Base-by-base conservation (phyloP, 2,113 vertebrate genomes). In the Daubentonia madagascariensis region DNA sequence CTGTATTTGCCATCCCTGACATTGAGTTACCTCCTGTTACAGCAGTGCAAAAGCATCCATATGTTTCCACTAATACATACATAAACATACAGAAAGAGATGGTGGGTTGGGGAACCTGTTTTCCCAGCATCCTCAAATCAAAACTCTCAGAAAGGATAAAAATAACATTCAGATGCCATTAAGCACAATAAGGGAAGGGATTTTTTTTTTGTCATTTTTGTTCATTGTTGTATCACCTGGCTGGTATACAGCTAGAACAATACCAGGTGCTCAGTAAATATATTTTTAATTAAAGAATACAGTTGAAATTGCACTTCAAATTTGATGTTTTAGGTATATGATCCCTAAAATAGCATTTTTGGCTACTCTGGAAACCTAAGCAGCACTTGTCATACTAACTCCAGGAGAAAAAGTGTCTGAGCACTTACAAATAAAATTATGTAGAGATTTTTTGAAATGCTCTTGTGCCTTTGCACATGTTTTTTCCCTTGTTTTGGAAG, bases 101-200 rank as follows among this genome's bases (percentile, higher is more conserved):
- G 63, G 30, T 43, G 63, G 8, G 8, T 73, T 57, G 40, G 23
- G 5, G 18, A 9, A 73, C 50, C 20, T 80, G 40, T 10, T 78
- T 95, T 89, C 14, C 50, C 22, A 93, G 22, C 17, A 89, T 57
- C 43, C 50, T 96, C 59, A 93, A 70, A 72, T 40, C 28, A 83
- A 95, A 89, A 57, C 22, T 91, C 50, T 94, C 81, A 91, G 32
- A 61, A 96, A 81, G 30, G 52, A 88, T 50, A 76, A 40, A 65
- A 80, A 65, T 43, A 91, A 23, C 40, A 61, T 57, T 89, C 61
- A 83, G 45, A 63, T 85, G 7, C 75, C 25, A 35, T 92, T 87
- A 85, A 81, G 10, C 22, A 65, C 59, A 72, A 89, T 8, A 7
- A 78, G 10, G 40, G 28, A 59, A 94, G 11, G 12, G 2, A 67